Evolutionary conservation across 2,113 vertebrate species (phyloP).

Genomic region (Colius striatus): DNA sequence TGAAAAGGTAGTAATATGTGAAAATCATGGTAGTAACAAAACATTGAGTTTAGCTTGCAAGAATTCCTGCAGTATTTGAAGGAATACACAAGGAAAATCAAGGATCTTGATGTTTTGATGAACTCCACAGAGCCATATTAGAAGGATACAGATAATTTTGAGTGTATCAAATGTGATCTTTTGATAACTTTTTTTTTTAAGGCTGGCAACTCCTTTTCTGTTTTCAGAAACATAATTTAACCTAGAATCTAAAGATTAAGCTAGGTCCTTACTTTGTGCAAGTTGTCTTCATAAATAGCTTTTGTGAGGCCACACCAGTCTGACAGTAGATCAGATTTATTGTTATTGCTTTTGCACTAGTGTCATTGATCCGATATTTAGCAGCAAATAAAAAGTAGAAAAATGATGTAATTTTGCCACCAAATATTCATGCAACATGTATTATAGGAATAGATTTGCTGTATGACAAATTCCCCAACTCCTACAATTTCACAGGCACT

Average conservation of each 20-base stretch:
- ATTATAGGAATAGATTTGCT: not conserved
- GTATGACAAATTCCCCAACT: not conserved
- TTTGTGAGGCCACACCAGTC: not conserved
- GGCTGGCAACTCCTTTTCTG: not conserved
- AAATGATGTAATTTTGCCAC: not conserved
- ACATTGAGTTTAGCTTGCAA: fast-evolving
- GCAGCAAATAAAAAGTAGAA: not conserved
- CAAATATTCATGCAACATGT: not conserved
- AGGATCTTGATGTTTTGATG: not conserved
- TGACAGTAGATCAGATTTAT: not conserved
- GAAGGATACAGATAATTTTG: not conserved
- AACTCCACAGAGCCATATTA: not conserved
- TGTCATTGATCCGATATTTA: not conserved
- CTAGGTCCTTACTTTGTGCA: not conserved
- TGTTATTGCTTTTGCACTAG: not conserved
- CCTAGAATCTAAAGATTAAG: not conserved
- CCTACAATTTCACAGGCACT: not conserved
- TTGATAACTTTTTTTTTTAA: not conserved
- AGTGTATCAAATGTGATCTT: not conserved
- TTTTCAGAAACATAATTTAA: not conserved
- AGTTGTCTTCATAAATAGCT: not conserved
- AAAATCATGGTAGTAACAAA: not conserved
- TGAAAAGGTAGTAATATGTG: not conserved
- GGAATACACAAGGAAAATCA: fast-evolving
- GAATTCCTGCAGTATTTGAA: not conserved